These are phyloP conservation scores for Armadillidium nasatum DNA, from an alignment of 1,140 invertebrate genomes.

Conservation along the genomic window DNA sequence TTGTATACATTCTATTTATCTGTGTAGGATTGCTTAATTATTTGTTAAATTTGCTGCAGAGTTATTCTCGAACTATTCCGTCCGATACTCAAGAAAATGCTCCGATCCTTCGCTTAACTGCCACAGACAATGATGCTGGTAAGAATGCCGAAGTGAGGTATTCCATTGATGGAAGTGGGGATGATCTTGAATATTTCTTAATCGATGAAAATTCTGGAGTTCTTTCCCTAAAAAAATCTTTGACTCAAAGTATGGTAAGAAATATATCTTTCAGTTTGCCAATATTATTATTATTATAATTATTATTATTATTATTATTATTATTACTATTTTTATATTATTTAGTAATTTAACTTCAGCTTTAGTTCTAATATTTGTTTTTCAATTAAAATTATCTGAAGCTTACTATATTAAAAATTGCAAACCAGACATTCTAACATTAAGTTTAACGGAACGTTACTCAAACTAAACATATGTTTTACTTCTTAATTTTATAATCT, in stretches of 20 bases:
- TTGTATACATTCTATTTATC: no score
- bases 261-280: not conserved
- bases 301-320: not conserved
- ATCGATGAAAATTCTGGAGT: constrained; percentile 17
- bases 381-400: no score
- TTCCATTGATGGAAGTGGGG: not conserved
- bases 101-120: constrained; percentile 24
- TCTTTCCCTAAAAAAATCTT: constrained; percentile 8
- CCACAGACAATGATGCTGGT: constrained; percentile 25
- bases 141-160: constrained; percentile 22
- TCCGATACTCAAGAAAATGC: constrained; percentile 17
- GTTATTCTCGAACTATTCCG: constrained; percentile 19
- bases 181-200: constrained; percentile 18
- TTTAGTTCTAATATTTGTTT: no score
- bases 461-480: no score
- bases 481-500: no score
- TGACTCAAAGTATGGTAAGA: constrained; percentile 20
- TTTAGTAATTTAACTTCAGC: no score
- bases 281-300: not conserved
- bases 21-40: no score
- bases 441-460: no score
- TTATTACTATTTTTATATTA: not conserved
- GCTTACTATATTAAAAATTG: no score
- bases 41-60: constrained; percentile 9
- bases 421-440: no score